Evolutionary conservation across 35 echinoderm and acorn worm genomes (phyloP), one percentile per base, ranked within the genome.

Genomic region (Stichopus chloronotus): DNA sequence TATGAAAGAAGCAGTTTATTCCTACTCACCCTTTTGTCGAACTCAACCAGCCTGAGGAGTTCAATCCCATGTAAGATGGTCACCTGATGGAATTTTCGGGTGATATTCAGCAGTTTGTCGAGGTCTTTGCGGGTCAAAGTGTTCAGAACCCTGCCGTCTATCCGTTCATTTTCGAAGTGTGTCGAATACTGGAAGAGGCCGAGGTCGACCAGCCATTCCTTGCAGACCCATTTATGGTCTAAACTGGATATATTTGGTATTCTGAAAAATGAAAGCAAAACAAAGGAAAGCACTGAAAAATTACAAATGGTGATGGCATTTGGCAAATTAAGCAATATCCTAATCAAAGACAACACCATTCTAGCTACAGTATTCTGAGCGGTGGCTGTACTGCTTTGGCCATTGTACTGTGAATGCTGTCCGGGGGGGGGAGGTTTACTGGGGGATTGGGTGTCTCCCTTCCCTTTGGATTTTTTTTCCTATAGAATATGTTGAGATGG

Each of bases 111-210:
- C 13, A 96, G 94, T 78, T 99, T 99, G 81, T 99, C 97, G 20
- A 99, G 92, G 59, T 99, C 97, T 90, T 96, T 96, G 85, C 91
- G 94, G 25, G 88, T 92, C 17, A 99, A 86, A 14, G 91, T 96
- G 90, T 96, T 94, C 23, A 99, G 94, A 13, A 99, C 97, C n/a
- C 94, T 72, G 8, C 97, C 97, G 87, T 99, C 97, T 25, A 99
- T 93, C 55, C 92, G 74, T 56, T 96, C 95, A 12, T 91, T 63
- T 30, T 99, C 97, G 94, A 99, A 99, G 57, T 76, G 59, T 17
- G 83, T 14, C 57, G 97, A 96, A 90, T 98, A 92, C 85, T 95
- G 95, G 13, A 57, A 57, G 1, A 96, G 93, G 14, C 97, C 93
- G 9, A 96, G 57, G 90, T 98, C 95, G 19, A 92, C 95, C 78